Base-by-base conservation (phyloP, 1,140 invertebrate species). In the Caenorhabditis inopinata region DNA sequence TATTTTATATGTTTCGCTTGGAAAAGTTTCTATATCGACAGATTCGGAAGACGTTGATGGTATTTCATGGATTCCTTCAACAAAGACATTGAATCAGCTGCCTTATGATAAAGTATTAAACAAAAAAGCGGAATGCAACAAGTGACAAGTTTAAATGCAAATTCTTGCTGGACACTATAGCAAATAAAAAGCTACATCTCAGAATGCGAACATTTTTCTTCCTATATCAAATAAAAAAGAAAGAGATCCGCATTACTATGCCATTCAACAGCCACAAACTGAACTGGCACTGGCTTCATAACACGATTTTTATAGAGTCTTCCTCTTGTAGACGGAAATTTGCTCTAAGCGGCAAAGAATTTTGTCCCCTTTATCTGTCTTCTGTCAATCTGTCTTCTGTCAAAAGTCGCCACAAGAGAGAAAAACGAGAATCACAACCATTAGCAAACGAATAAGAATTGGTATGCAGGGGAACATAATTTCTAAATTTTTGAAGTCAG, bases 121-220 rank as follows among this genome's bases (percentile, higher is more conserved):
- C n/a, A n/a, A n/a, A n/a, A n/a, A n/a, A n/a, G n/a, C n/a, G n/a
- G n/a, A n/a, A n/a, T n/a, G n/a, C n/a, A n/a, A n/a, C n/a, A n/a
- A n/a, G n/a, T n/a, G n/a, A n/a, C n/a, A n/a, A n/a, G 12, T 68
- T 38, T n/a, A 38, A 68, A 68, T n/a, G 35, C 58, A 38, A 68
- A 68, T 38, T 68, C 32, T n/a, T 29, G 38, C 29, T 68, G 58
- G 58, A 68, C 58, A 68, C 32, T 68, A 68, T 68, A 68, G 58
- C 38, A 68, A 68, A 68, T 68, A 68, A 68, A 68, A n/a, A n/a
- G n/a, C n/a, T n/a, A n/a, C 58, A 68, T 68, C 58, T 68, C 58
- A 38, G 23, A 6, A 68, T 68, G 32, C 58, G 58, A 68, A 68
- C 58, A 38, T 68, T 68, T 68, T 27, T 68, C 38, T 68, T n/a